A percentile compares a stretch with the other conserved stretches of the same genome.
Evolutionary conservation across 1,140 invertebrate species (phyloP).

Genomic region (Brachionus plicatilis): DNA sequence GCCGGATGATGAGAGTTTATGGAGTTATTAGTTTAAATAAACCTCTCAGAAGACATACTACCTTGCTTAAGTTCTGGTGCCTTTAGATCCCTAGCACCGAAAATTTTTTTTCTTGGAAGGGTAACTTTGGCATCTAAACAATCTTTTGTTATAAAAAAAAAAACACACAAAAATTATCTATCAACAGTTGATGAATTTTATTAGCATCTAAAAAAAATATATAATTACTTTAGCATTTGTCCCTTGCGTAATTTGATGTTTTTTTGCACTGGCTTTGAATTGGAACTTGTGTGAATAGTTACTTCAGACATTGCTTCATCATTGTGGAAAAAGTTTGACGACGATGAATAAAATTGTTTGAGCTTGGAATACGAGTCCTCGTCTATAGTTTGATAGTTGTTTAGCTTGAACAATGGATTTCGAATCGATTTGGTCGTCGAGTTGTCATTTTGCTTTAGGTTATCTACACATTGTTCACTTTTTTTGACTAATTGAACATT

Average conservation of each 20-base stretch:
- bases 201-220: background rate
- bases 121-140: no score
- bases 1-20: no score
- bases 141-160: no score
- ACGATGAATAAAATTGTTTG: background rate
- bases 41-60: no score
- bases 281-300: background rate
- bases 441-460: background rate
- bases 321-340: background rate
- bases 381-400: slow-evolving; percentile 18
- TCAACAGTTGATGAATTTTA: background rate
- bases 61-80: no score
- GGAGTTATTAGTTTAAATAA: no score
- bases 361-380: background rate
- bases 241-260: background rate
- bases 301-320: background rate
- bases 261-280: background rate
- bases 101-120: no score
- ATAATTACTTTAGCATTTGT: background rate
- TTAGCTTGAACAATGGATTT: slow-evolving; percentile 15
- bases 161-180: no score
- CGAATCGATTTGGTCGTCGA: background rate
- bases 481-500: slow-evolving; percentile 30
- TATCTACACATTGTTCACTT: slow-evolving; percentile 16
- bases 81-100: no score